These are phyloP conservation scores for Canis aureus DNA, from an alignment of 2,113 vertebrate genomes.

Conservation along the genomic window DNA sequence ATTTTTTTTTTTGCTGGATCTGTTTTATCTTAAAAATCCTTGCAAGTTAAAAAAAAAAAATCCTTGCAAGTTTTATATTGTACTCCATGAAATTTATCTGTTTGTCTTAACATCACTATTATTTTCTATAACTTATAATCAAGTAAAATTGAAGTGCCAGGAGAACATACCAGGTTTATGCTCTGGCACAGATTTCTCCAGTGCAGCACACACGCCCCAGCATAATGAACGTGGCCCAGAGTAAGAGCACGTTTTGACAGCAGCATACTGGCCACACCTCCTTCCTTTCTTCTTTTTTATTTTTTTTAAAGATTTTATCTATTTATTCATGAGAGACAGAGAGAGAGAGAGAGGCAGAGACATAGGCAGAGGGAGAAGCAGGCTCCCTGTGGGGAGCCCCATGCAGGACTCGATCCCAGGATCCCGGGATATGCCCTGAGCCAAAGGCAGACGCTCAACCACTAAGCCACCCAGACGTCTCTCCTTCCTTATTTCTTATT, in stretches of 20 bases:
- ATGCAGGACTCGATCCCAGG: too few relatives aligned
- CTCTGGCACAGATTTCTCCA: background rate
- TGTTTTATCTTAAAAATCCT: background rate
- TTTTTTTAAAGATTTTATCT: too few relatives aligned
- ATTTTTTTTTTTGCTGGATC: background rate
- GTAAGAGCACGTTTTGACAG: background rate
- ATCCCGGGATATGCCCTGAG: too few relatives aligned
- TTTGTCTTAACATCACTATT: background rate
- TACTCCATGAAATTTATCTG: background rate
- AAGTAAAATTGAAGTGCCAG: background rate
- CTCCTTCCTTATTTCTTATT: background rate
- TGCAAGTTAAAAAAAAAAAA: background rate
- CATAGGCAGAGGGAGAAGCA: too few relatives aligned
- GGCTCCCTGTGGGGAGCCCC: too few relatives aligned
- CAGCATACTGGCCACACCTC: too few relatives aligned
- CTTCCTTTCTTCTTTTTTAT: background rate
- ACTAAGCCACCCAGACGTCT: too few relatives aligned
- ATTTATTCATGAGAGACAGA: too few relatives aligned
- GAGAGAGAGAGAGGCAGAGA: too few relatives aligned
- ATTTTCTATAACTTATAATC: background rate
- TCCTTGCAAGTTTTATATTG: background rate
- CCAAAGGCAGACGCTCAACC: too few relatives aligned
- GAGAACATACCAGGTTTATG: background rate
- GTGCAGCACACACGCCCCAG: accelerated
- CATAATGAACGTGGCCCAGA: background rate